Evolutionary conservation across 1,140 invertebrate species (phyloP), one percentile per base, ranked within the genome.

Genomic region (Lepidurus packardi): DNA sequence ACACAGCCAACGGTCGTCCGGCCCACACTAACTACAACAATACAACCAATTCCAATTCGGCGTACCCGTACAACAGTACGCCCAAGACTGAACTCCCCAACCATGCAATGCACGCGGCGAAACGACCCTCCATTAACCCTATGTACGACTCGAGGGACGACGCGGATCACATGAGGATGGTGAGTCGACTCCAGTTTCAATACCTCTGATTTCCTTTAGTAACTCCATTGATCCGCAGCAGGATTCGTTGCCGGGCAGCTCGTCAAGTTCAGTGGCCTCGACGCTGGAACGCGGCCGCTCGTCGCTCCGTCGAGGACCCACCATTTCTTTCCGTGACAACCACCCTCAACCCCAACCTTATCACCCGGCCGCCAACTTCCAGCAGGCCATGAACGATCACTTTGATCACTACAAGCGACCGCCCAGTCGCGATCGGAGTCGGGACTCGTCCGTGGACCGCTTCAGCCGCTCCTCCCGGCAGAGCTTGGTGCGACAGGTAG

Each of bases 381-480:
- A 84, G 77, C 83, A 90, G 86, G 85, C 86, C 7, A 85, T 90
- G 82, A 89, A 88, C 82, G 90, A 91, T 82, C 90, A 90, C 81
- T 90, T 98, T 84, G 95, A 98, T 86, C 96, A 98, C 83, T 98
- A 98, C 84, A 94, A 95, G 84, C 88, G 92, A 83, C 92, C 93
- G 77, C 92, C 93, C 3, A 94, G 93, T 86, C 87, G 93, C 83
- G 94, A 95, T 83, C 92, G 91, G 6, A 95, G 93, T 86, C 87
- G 93, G 83, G 94, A 95, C 83, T 92, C 91, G 80, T 95, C 93
- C 81, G 92, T 94, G 47, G 94, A 95, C 86, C 88, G 93, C 78
- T 94, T 92, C 83, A 79, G 79, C 25, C 80, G 80, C 42, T 77
- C 79, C n/a, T 44, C 75, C 73, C 80, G 75, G 21, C 78, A 78